Conservation (phyloP, 2,797 vertebrate genomes). For the Spinus pinus region DNA sequence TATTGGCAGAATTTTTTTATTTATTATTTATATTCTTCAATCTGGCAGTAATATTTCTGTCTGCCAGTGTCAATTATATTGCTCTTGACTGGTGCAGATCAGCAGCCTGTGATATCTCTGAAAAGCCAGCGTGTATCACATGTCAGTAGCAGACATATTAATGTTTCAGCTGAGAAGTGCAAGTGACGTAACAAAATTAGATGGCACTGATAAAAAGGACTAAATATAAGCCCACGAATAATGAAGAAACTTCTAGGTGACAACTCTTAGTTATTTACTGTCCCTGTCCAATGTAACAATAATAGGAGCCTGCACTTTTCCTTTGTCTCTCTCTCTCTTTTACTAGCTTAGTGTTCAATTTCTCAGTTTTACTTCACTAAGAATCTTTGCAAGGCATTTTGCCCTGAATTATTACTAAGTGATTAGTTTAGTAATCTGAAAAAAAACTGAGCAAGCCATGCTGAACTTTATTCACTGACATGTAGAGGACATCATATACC, state of each 20-base stretch:
- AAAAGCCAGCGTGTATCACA: slow-evolving; percentile 48
- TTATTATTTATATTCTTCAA: slow-evolving; percentile 67
- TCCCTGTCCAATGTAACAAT: slow-evolving; percentile 55
- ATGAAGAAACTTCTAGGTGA: slow-evolving; percentile 56
- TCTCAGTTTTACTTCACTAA: background rate
- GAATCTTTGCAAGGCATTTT: slow-evolving; percentile 37
- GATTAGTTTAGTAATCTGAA: background rate
- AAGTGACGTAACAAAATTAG: slow-evolving; percentile 70
- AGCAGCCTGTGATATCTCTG: slow-evolving; percentile 59
- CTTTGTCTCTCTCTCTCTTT: background rate
- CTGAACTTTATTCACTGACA: background rate
- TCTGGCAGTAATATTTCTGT: slow-evolving; percentile 68
- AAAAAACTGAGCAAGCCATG: background rate
- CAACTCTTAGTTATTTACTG: slow-evolving; percentile 73
- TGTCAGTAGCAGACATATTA: slow-evolving; percentile 64
- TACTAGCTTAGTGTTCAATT: background rate
- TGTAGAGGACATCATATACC: background rate
- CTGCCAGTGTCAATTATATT: slow-evolving; percentile 56
- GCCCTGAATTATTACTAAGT: slow-evolving; percentile 28
- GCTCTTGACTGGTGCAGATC: slow-evolving; percentile 63
- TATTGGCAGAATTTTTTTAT: slow-evolving; percentile 11
- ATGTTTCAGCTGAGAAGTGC: slow-evolving; percentile 44
- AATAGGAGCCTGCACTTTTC: slow-evolving; percentile 39
- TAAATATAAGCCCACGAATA: slow-evolving; percentile 59
- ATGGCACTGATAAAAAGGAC: slow-evolving; percentile 59